A percentile compares a stretch with the other conserved stretches of the same genome.
Conservation (phyloP, 2,797 vertebrate genomes). For the Thamnophis elegans region DNA sequence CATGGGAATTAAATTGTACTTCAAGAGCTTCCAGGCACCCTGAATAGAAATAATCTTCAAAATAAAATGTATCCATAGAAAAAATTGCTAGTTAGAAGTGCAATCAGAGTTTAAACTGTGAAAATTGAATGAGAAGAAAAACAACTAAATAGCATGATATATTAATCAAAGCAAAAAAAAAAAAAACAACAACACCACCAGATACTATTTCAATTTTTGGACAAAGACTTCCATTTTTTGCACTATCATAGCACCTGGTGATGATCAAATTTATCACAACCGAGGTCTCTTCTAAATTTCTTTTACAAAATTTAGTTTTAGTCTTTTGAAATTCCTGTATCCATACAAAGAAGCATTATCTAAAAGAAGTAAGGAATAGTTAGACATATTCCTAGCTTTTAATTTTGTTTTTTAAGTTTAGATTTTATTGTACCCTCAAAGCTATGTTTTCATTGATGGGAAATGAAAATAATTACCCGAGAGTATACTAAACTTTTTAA, state of each 20-base stretch:
- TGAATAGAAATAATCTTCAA: background rate
- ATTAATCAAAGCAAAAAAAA: background rate
- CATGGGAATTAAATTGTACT: background rate
- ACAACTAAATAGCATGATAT: background rate
- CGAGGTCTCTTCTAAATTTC: background rate
- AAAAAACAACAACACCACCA: no score
- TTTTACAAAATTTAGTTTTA: slow-evolving; percentile 11
- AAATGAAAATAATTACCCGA: slow-evolving; percentile 11
- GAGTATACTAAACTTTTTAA: slow-evolving; percentile 33
- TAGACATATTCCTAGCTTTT: background rate
- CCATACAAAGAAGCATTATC: background rate
- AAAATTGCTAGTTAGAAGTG: background rate
- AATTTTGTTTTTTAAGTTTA: slow-evolving; percentile 25
- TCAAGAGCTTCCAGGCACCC: background rate
- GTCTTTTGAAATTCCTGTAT: background rate
- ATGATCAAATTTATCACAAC: background rate
- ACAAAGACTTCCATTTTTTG: background rate
- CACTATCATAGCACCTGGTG: background rate
- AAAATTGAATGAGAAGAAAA: background rate
- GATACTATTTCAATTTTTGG: background rate
- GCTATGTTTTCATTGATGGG: background rate
- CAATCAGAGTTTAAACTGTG: background rate
- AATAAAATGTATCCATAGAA: background rate
- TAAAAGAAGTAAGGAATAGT: background rate
- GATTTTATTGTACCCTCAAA: slow-evolving; percentile 18